A percentile compares a stretch with the other conserved stretches of the same genome.
These are phyloP conservation scores for Diarsia rubi DNA, from an alignment of 2,888 invertebrate species.

Conservation along the genomic window DNA sequence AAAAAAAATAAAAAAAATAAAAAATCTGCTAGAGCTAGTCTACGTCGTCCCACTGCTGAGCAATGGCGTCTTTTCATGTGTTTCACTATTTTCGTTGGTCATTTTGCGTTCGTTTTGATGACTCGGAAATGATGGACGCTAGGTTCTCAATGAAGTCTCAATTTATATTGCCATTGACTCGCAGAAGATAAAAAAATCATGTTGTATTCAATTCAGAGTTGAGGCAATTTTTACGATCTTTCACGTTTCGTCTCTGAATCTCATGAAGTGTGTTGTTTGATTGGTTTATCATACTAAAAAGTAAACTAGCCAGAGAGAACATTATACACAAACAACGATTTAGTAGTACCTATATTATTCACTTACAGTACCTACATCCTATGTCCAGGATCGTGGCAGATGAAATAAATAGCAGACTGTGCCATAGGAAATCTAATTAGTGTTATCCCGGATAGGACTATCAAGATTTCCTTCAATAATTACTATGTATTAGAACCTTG, in stretches of 20 bases:
- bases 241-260: not conserved
- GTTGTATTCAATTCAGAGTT: not conserved
- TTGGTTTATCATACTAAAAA: not conserved
- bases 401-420: slow-evolving; percentile 16
- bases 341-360: not conserved
- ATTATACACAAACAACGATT: slow-evolving; percentile 3
- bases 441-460: slow-evolving; percentile 42
- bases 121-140: not conserved
- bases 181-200: not conserved
- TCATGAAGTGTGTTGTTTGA: not conserved
- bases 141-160: not conserved
- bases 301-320: slow-evolving; percentile 1
- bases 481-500: slow-evolving; percentile 41
- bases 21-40: not conserved
- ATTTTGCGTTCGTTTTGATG: not conserved
- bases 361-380: not conserved
- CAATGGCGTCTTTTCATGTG: not conserved
- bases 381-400: slow-evolving; percentile 4
- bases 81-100: not conserved
- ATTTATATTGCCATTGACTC: not conserved
- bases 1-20: too few species aligned
- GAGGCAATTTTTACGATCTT: not conserved
- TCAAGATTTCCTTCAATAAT: slow-evolving; percentile 48
- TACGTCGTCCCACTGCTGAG: not conserved
- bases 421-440: slow-evolving; percentile 47